Conservation (phyloP, 2,113 vertebrate genomes). For the Chroicocephalus ridibundus region DNA sequence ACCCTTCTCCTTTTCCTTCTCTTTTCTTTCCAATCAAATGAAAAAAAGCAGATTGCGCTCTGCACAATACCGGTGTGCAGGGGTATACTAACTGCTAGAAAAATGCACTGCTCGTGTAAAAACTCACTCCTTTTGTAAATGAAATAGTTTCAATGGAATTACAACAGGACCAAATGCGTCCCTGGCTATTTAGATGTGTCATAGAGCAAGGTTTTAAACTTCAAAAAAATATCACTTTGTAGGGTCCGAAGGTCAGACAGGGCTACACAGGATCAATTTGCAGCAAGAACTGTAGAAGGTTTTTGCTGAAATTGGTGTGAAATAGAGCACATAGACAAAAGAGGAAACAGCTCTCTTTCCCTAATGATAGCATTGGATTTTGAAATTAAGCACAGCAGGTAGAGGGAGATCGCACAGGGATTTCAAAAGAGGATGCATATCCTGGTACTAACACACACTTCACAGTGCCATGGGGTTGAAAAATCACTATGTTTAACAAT, state of each 20-base stretch:
- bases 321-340: background rate
- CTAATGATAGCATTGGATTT: background rate
- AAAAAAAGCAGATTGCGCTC: background rate
- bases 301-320: background rate
- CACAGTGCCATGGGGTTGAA: background rate
- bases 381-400: constrained; percentile 31
- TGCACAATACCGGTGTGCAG: background rate
- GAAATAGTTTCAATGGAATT: background rate
- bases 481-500: background rate
- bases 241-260: background rate
- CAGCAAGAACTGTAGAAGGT: background rate
- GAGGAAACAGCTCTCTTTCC: background rate
- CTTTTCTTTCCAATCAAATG: background rate
- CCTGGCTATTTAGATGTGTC: background rate
- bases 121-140: background rate
- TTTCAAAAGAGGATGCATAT: background rate
- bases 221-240: background rate
- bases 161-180: background rate
- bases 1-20: background rate
- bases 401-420: background rate
- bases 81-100: background rate
- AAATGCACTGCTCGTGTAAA: background rate
- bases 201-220: background rate
- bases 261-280: background rate
- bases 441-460: background rate